Evolutionary conservation across 35 echinoderm and acorn worm species (phyloP), one percentile per base, ranked within the genome.

Genomic region (Ophioderma brevispina): DNA sequence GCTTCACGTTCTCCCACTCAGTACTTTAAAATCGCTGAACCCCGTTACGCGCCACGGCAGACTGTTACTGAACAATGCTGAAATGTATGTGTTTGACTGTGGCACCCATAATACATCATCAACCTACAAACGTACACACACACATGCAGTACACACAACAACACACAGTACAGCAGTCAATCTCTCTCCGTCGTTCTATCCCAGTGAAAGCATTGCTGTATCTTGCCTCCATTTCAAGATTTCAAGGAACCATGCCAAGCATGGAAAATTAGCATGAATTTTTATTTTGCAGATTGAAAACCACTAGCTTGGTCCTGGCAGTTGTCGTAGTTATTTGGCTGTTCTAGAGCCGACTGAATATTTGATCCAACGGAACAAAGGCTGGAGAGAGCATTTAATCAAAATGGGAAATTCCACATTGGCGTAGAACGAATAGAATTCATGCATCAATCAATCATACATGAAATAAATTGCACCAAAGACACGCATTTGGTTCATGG

Each of bases 361-460:
- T 70, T 70, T 70, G n/a, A 25, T 15, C n/a, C 59, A 70, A 70
- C n/a, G 28, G 59, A 70, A 70, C 59, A 70, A 70, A 70, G 59
- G 59, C 59, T 70, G 59, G 59, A 25, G 59, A 70, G 59, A 70
- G 59, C 59, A 70, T 70, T 30, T 70, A 70, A 70, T 70, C 10
- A 70, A 70, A 70, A 70, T 70, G 59, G 59, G n/a, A 70, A 70
- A n/a, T n/a, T 70, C n/a, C 59, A 70, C 15, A 70, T 70, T 70
- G 23, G 23, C 21, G n/a, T 18, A 70, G 59, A 70, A 70, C 10
- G 59, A 70, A 25, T 1, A 25, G n/a, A 70, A 70, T 46, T 46
- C 41, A 70, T 70, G 59, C 17, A 8, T 17, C 4, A 70, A 15
- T 25, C 5, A 70, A 13, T 70, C 59, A 70, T 3, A 25, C 59